Percentiles rank a stretch among this genome's conserved stretches.
phyloP scores from a whole-genome alignment of 2,113 vertebrate genomes.

The Pandion haliaetus region DNA sequence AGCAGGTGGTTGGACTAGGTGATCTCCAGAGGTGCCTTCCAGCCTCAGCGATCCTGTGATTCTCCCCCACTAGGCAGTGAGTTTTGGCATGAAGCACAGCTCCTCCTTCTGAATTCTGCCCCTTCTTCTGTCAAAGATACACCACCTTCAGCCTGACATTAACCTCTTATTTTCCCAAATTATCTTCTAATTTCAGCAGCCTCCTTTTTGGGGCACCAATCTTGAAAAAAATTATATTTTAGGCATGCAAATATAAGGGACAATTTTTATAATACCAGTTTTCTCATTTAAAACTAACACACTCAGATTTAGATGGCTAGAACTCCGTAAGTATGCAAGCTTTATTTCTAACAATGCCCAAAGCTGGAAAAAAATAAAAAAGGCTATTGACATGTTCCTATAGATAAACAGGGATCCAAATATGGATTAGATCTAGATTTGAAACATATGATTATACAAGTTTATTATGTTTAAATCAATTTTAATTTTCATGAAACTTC shows the following conservation, averaged over 20 bases:
- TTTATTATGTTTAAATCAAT: neutral
- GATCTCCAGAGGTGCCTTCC: neutral
- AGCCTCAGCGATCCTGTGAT: neutral
- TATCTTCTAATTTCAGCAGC: neutral
- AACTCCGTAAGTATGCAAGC: neutral
- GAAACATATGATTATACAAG: neutral
- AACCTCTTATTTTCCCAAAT: neutral
- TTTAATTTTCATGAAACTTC: neutral
- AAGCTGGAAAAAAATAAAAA: neutral
- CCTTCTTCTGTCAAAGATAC: neutral
- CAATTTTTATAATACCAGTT: neutral
- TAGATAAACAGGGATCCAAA: neutral
- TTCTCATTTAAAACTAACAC: neutral
- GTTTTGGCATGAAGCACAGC: neutral
- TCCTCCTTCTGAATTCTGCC: neutral
- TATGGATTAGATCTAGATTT: neutral
- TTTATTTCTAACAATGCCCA: neutral
- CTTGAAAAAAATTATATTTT: neutral
- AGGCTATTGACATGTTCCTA: neutral
- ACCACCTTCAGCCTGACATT: neutral
- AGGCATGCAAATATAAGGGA: neutral
- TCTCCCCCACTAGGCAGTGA: neutral
- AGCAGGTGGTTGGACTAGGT: neutral
- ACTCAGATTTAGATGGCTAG: neutral
- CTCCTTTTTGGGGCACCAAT: neutral